These are phyloP conservation scores for Phylloscopus whistleri DNA, from an alignment of 2,113 vertebrate genomes.

Conservation along the genomic window DNA sequence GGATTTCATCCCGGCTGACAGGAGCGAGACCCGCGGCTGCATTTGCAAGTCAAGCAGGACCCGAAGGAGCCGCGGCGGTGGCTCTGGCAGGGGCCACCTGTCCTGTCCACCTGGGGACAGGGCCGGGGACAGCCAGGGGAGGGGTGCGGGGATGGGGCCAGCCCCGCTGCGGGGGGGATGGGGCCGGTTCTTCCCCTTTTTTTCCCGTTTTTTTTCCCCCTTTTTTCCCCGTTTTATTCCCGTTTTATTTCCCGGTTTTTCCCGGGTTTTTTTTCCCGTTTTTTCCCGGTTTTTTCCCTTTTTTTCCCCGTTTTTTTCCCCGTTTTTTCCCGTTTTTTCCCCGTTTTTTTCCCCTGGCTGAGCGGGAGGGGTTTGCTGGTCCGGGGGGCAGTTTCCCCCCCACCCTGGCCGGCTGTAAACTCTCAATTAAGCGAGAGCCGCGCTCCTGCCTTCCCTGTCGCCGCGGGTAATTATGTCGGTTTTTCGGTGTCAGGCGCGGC, in stretches of 20 bases:
- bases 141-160: fast-evolving
- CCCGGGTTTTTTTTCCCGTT: no score
- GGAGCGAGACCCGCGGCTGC: neutral
- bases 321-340: no score
- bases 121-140: fast-evolving
- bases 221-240: no score
- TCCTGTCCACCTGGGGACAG: neutral
- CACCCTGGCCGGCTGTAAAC: slow-evolving; percentile 32
- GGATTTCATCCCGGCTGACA: neutral
- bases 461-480: slow-evolving; percentile 67
- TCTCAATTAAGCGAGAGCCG: slow-evolving; percentile 60
- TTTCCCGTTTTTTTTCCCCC: no score
- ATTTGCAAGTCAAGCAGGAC: slow-evolving; percentile 2
- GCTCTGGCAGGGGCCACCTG: neutral
- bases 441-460: slow-evolving; percentile 53
- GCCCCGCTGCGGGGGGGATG: neutral
- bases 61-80: neutral
- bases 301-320: no score
- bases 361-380: neutral
- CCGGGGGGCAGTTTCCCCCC: neutral
- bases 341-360: neutral
- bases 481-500: slow-evolving; percentile 60
- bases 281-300: no score
- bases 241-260: no score
- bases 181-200: no score